These are phyloP conservation scores for Phytoseiulus persimilis DNA, from an alignment of 2,888 invertebrate genomes.

Conservation along the genomic window DNA sequence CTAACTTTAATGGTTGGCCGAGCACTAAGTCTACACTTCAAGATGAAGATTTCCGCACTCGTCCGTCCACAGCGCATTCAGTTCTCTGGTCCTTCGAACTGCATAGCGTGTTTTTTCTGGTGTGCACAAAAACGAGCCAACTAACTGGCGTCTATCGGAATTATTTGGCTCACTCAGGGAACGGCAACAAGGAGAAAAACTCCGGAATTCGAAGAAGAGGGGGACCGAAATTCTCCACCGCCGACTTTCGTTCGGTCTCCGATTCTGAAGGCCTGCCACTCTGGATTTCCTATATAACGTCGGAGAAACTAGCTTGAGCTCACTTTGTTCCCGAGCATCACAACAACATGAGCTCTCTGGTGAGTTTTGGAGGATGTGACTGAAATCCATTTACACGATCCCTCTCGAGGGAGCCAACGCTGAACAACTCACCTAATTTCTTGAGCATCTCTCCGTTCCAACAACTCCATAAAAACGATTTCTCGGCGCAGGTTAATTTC, in stretches of 20 bases:
- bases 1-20: too few relatives aligned
- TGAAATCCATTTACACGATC: background rate
- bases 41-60: too few relatives aligned
- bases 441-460: too few relatives aligned
- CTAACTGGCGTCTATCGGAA: background rate
- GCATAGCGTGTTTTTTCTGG: too few relatives aligned
- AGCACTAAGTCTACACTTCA: too few relatives aligned
- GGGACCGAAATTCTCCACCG: background rate
- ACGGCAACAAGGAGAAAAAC: background rate
- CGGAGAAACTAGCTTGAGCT: background rate
- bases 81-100: too few relatives aligned
- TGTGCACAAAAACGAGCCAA: too few relatives aligned
- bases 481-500: background rate
- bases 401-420: too few relatives aligned
- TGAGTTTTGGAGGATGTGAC: background rate
- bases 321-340: background rate
- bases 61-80: too few relatives aligned
- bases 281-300: background rate
- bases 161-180: background rate
- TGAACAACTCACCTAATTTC: too few relatives aligned
- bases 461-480: too few relatives aligned
- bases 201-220: background rate
- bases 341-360: background rate
- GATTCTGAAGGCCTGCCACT: background rate
- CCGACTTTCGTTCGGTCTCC: background rate